A percentile compares a stretch with the other conserved stretches of the same genome.
Conservation (phyloP, 2,113 vertebrate species). For the Amphiprion ocellaris region DNA sequence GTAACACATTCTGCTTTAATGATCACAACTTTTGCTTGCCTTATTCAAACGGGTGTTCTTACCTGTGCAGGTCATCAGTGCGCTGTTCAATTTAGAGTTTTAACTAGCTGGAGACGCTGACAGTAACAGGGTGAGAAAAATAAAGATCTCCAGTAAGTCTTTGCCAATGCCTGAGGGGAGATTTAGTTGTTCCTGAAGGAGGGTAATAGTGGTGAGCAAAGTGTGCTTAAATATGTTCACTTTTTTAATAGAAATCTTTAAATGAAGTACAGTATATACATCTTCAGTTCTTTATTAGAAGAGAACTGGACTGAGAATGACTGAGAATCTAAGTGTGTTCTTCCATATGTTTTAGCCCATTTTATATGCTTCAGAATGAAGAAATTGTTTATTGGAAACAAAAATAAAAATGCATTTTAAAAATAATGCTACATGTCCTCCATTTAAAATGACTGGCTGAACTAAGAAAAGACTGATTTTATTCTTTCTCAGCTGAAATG, state of each 20-base stretch:
- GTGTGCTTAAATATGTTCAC: neutral
- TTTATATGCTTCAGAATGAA: too few species aligned
- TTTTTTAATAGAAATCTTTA: neutral
- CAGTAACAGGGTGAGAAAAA: conserved; percentile 12
- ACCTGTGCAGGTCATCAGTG: conserved; percentile 9
- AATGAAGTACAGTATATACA: too few species aligned
- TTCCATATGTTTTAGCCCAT: too few species aligned
- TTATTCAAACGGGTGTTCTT: conserved; percentile 10
- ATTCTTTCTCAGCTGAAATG: too few species aligned
- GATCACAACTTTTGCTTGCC: conserved; percentile 27
- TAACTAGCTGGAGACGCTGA: conserved; percentile 11
- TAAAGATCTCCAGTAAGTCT: conserved; percentile 2
- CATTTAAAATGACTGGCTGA: too few species aligned
- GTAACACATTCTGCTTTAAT: conserved; percentile 45
- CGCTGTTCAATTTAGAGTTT: conserved; percentile 10
- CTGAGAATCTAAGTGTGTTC: too few species aligned
- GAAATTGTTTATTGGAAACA: too few species aligned
- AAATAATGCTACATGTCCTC: too few species aligned
- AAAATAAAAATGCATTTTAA: too few species aligned
- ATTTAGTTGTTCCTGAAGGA: conserved; percentile 15
- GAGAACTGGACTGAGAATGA: too few species aligned
- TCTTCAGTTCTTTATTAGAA: too few species aligned
- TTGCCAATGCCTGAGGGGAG: neutral
- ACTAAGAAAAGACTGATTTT: too few species aligned
- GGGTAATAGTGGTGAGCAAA: neutral